Conservation (phyloP, 2,888 invertebrate species). For the Salpingus planirostris region DNA sequence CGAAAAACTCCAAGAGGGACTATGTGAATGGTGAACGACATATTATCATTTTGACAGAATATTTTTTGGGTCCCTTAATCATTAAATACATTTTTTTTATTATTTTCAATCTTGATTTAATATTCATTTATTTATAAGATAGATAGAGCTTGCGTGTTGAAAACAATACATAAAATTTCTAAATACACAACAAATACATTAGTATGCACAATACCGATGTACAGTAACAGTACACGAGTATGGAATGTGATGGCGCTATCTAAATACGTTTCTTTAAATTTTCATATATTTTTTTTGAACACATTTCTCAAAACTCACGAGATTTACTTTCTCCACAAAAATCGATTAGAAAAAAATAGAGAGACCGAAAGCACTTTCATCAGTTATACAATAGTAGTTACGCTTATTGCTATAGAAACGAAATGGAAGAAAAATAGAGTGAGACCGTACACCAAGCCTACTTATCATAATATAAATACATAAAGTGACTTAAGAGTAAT, state of each 20-base stretch:
- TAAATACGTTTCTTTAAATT: slow-evolving; percentile 3
- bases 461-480: slow-evolving; percentile 13
- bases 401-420: slow-evolving; percentile 15
- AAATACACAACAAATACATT: slow-evolving; percentile 25
- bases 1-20: no score
- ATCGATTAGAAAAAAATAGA: no score
- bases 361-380: slow-evolving; percentile 14
- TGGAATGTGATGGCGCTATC: slow-evolving; percentile 18
- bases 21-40: no score
- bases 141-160: slow-evolving; percentile 18
- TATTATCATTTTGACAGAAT: slow-evolving; percentile 14
- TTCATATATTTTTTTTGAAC: slow-evolving; percentile 10
- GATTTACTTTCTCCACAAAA: not conserved
- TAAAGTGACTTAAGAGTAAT: slow-evolving; percentile 11
- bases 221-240: slow-evolving; percentile 11
- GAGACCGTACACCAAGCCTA: slow-evolving; percentile 29
- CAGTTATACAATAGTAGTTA: slow-evolving; percentile 6
- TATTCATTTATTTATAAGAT: slow-evolving; percentile 16
- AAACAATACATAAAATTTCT: slow-evolving; percentile 27
- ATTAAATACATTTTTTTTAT: slow-evolving; percentile 19
- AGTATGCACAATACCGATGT: slow-evolving; percentile 12
- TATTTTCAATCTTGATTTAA: slow-evolving; percentile 25
- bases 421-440: slow-evolving; percentile 17
- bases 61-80: no score
- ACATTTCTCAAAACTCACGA: no score